phyloP scores from a whole-genome alignment of 2,888 invertebrate genomes.

The Callyntrura sp. region DNA sequence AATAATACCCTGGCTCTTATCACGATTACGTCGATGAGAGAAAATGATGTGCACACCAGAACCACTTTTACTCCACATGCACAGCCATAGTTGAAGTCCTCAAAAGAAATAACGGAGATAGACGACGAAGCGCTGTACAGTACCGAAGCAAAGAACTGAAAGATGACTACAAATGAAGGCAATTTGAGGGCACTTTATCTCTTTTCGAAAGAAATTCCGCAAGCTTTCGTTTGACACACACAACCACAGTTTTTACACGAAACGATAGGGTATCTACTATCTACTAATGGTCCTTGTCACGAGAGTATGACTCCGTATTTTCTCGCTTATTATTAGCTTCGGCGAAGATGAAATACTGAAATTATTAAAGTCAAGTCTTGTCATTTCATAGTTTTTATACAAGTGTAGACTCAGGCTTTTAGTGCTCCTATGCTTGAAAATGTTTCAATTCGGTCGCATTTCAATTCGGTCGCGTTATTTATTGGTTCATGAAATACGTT shows the following conservation, averaged over 20 bases:
- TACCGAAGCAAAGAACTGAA: slow-evolving; percentile 34
- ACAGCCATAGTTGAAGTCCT: slow-evolving; percentile 9
- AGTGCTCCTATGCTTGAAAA: too few relatives aligned
- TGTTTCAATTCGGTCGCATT: too few relatives aligned
- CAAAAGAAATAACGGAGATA: background rate
- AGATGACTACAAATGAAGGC: slow-evolving; percentile 58
- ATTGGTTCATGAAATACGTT: too few relatives aligned
- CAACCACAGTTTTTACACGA: slow-evolving; percentile 33
- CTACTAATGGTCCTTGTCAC: slow-evolving; percentile 1
- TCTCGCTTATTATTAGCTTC: background rate
- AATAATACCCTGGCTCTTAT: background rate
- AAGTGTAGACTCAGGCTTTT: too few relatives aligned
- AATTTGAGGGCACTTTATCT: slow-evolving; percentile 51
- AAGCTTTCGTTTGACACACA: slow-evolving; percentile 36
- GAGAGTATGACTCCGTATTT: background rate
- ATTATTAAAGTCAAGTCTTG: background rate
- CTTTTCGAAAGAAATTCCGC: slow-evolving; percentile 30
- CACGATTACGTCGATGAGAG: background rate
- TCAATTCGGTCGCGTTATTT: too few relatives aligned
- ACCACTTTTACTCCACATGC: background rate
- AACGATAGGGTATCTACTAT: background rate
- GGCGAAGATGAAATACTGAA: background rate
- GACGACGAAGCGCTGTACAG: background rate
- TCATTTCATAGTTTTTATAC: background rate
- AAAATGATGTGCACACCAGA: background rate